phyloP scores from a whole-genome alignment of 2,113 vertebrate species.

The Malurus cyaneus region DNA sequence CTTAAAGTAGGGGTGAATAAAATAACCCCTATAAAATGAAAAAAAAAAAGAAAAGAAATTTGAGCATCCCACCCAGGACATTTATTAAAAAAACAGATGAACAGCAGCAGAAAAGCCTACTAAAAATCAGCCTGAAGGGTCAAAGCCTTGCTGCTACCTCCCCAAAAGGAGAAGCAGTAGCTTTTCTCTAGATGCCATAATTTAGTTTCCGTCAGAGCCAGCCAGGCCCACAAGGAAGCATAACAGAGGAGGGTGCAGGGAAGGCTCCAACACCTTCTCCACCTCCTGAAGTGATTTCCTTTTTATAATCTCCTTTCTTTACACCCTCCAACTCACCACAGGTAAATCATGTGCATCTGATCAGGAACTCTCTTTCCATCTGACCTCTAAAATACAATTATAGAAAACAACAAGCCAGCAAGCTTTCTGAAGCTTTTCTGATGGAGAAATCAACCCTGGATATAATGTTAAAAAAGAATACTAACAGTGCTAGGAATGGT shows the following conservation, averaged over 20 bases:
- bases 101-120: neutral
- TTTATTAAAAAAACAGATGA: neutral
- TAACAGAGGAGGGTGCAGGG: neutral
- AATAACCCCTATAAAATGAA: no score
- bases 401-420: neutral
- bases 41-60: neutral
- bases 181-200: neutral
- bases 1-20: neutral
- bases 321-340: neutral
- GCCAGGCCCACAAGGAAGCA: neutral
- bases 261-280: neutral
- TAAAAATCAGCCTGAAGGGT: neutral
- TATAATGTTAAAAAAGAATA: neutral
- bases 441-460: neutral
- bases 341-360: neutral
- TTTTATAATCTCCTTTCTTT: neutral
- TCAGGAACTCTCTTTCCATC: neutral
- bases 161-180: neutral
- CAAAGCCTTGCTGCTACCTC: neutral
- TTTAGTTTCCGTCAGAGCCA: neutral
- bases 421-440: neutral
- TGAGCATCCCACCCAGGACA: neutral
- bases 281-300: neutral
- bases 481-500: neutral
- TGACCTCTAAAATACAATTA: neutral